phyloP scores from a whole-genome alignment of 92 coral and sea anemone genomes.

The Parazoanthus swiftii region DNA sequence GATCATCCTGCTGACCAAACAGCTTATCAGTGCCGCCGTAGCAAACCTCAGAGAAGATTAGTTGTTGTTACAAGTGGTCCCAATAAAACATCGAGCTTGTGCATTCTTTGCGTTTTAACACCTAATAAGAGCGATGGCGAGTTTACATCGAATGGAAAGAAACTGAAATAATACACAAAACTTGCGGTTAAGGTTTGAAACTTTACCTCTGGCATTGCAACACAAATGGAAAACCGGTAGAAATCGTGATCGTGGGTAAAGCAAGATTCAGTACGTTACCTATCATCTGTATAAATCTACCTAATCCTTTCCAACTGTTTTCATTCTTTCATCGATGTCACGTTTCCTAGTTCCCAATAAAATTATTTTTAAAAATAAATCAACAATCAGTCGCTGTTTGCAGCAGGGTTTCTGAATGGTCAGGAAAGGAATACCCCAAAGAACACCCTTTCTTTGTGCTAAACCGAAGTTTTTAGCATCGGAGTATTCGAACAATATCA shows the following conservation, averaged over 20 bases:
- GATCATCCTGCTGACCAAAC: neutral
- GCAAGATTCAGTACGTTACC: constrained; percentile 13
- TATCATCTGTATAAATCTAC: neutral
- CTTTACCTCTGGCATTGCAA: neutral
- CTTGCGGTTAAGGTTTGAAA: neutral
- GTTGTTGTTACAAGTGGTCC: constrained; percentile 22
- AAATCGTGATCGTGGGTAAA: neutral
- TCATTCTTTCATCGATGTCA: constrained; percentile 31
- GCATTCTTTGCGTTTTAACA: constrained; percentile 8
- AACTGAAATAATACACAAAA: neutral
- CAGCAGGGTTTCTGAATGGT: no score
- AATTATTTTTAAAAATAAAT: no score
- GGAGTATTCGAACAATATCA: neutral
- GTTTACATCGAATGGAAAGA: neutral
- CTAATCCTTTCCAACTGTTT: constrained; percentile 14
- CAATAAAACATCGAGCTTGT: neutral
- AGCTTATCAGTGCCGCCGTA: constrained; percentile 6
- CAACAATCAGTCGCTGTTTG: neutral
- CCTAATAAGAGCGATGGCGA: neutral
- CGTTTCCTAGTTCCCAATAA: neutral
- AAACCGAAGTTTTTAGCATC: no score
- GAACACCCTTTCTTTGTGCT: neutral
- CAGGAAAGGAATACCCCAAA: neutral
- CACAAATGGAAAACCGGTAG: neutral
- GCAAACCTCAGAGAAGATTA: neutral